phyloP scores from a whole-genome alignment of 1,140 invertebrate species.

The Drosophila bocqueti region DNA sequence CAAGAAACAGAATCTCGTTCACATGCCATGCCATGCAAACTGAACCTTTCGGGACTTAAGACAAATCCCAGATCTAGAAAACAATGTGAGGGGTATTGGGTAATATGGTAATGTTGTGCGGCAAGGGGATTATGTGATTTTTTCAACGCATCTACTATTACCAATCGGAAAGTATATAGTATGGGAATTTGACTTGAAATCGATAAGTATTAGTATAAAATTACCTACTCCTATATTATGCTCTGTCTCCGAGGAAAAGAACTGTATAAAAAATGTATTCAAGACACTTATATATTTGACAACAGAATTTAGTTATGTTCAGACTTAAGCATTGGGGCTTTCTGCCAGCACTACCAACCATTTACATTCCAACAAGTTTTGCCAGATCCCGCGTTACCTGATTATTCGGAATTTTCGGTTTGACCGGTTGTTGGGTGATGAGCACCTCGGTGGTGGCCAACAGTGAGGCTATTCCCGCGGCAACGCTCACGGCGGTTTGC shows the following conservation, averaged over 20 bases:
- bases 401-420: conserved; percentile 29
- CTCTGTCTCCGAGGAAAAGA: background rate
- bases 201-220: background rate
- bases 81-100: too few relatives aligned
- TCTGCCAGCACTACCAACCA: background rate
- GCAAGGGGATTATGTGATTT: background rate
- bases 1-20: too few relatives aligned
- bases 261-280: background rate
- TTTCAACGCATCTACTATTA: too few relatives aligned
- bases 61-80: too few relatives aligned
- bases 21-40: too few relatives aligned
- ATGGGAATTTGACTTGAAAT: background rate
- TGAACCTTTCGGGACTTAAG: too few relatives aligned
- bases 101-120: too few relatives aligned
- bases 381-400: conserved; percentile 39
- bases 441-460: conserved; percentile 90
- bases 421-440: conserved; percentile 22
- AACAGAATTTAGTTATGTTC: background rate
- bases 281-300: background rate
- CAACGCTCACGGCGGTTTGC: conserved; percentile 94
- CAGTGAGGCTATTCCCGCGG: conserved; percentile 92
- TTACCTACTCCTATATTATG: background rate
- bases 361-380: conserved; percentile 42
- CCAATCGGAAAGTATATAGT: background rate
- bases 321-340: background rate